These are phyloP conservation scores for Sebastes paucispinis DNA, from an alignment of 2,797 vertebrate genomes.

Conservation along the genomic window DNA sequence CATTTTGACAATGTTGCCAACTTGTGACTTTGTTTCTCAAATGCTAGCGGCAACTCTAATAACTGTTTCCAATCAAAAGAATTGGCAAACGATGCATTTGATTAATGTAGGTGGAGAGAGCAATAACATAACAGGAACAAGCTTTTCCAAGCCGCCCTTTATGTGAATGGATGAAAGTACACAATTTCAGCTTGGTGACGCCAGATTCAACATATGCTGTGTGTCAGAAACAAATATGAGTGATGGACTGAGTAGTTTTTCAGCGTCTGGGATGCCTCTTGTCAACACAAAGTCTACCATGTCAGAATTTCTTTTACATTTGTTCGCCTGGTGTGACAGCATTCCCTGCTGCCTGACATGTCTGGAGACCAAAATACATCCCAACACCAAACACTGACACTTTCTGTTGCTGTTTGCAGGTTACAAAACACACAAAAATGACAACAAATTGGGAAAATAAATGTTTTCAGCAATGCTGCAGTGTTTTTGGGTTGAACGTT, in stretches of 20 bases:
- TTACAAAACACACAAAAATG: neutral
- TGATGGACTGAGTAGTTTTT: neutral
- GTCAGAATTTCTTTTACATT: neutral
- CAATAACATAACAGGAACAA: slow-evolving; percentile 9
- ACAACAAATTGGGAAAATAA: neutral
- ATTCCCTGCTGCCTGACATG: neutral
- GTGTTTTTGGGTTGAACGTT: neutral
- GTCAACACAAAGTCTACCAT: neutral
- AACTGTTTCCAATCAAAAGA: neutral
- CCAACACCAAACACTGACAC: neutral
- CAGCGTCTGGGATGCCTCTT: neutral
- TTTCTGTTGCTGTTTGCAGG: neutral
- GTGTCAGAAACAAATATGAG: neutral
- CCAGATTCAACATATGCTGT: neutral
- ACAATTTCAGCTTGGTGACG: neutral
- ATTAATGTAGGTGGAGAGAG: neutral
- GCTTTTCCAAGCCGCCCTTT: slow-evolving; percentile 13
- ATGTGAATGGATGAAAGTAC: neutral
- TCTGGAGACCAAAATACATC: neutral
- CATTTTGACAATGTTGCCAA: neutral
- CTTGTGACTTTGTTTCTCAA: neutral
- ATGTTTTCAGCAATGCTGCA: neutral
- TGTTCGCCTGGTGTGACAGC: neutral
- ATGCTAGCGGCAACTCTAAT: neutral
- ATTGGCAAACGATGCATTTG: neutral